Evolutionary conservation across 2,797 vertebrate species (phyloP).

Genomic region (Myotis vivesi): DNA sequence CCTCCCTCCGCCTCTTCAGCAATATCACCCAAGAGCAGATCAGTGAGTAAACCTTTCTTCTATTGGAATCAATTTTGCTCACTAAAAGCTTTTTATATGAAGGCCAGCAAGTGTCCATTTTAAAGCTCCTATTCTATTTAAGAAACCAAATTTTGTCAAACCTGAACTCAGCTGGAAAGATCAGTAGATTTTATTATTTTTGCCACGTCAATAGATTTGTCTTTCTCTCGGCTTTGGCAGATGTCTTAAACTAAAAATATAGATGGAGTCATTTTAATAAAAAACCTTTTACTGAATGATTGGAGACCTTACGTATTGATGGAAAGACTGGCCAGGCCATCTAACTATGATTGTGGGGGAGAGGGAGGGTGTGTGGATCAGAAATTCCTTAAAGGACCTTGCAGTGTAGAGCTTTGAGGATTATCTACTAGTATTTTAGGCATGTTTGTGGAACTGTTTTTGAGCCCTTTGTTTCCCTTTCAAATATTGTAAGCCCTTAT

Average conservation of each 20-base stretch:
- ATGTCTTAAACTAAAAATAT: not conserved
- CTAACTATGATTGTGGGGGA: not conserved
- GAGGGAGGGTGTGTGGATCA: rapidly evolving
- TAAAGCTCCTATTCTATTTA: constrained; percentile 39
- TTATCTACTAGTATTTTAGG: not conserved
- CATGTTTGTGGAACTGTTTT: not conserved
- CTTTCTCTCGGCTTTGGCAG: not conserved
- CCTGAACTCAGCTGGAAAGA: constrained; percentile 26
- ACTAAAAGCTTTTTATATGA: constrained; percentile 52
- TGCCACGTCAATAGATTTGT: not conserved
- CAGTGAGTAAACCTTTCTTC: constrained; percentile 36
- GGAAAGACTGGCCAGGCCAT: not conserved
- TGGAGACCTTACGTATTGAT: not conserved
- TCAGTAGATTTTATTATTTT: constrained; percentile 56
- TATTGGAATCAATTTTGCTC: constrained; percentile 36
- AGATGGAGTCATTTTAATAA: constrained; percentile 23
- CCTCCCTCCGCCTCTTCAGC: not conserved
- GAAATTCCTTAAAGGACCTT: not conserved
- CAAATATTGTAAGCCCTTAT: not conserved
- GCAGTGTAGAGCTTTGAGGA: not conserved
- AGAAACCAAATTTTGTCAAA: constrained; percentile 48
- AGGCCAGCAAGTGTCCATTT: constrained; percentile 41
- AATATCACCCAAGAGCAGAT: not conserved
- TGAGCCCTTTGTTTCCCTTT: constrained; percentile 2
- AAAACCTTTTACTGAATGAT: not conserved